These are phyloP conservation scores for Anolis carolinensis DNA, from an alignment of 2,113 vertebrate genomes.

Conservation along the genomic window DNA sequence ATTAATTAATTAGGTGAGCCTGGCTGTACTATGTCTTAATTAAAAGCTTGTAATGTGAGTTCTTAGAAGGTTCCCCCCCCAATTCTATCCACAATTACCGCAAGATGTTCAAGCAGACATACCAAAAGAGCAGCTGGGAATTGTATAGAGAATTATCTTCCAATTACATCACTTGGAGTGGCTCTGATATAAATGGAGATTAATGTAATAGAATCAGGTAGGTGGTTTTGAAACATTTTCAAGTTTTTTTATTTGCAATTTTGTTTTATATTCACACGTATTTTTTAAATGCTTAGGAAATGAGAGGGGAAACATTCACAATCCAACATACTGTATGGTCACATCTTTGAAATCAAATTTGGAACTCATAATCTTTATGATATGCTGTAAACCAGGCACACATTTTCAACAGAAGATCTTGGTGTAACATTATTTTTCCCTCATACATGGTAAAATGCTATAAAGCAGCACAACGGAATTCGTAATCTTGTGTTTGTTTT, in stretches of 20 bases:
- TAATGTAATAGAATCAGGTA: not conserved
- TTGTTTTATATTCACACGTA: not conserved
- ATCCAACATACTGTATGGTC: too few species aligned
- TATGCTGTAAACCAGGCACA: not conserved
- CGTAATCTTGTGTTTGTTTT: not conserved
- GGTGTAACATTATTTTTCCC: not conserved
- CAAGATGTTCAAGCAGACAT: slow-evolving; percentile 28
- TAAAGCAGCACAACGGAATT: not conserved
- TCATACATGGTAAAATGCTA: not conserved
- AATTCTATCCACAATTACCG: slow-evolving; percentile 22
- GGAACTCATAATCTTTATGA: too few species aligned
- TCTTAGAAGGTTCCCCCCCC: slow-evolving; percentile 26
- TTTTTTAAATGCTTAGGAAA: not conserved
- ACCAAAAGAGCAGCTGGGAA: slow-evolving; percentile 38
- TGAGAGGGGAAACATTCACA: not conserved
- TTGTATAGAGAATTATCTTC: slow-evolving; percentile 46
- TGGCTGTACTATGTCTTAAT: slow-evolving; percentile 42
- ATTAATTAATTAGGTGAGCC: slow-evolving; percentile 45
- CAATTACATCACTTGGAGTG: slow-evolving; percentile 42
- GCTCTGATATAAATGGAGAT: slow-evolving; percentile 19
- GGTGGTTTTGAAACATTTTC: slow-evolving; percentile 2
- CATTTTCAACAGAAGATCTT: not conserved
- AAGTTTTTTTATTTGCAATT: not conserved
- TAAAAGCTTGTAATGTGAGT: slow-evolving; percentile 44
- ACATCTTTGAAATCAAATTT: too few species aligned